These are phyloP conservation scores for Hydropsyche tenuis DNA, from an alignment of 1,140 invertebrate species.

Conservation along the genomic window DNA sequence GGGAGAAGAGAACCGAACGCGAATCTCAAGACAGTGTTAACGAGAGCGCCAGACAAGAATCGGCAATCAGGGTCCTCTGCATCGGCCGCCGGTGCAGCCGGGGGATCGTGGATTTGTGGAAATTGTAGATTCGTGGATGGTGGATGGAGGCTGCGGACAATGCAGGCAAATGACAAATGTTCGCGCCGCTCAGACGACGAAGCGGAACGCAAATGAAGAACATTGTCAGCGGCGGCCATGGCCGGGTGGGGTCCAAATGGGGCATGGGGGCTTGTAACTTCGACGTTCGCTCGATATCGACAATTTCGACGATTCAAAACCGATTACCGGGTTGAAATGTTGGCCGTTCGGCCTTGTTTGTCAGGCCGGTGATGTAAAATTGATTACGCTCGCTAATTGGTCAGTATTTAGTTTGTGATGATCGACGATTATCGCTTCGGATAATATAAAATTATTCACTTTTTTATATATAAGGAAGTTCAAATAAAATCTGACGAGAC, in stretches of 20 bases:
- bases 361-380: too few relatives aligned
- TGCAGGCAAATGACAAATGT: slow-evolving; percentile 50
- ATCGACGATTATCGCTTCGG: too few relatives aligned
- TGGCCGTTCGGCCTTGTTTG: too few relatives aligned
- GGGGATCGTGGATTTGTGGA: not conserved
- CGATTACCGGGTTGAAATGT: too few relatives aligned
- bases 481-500: too few relatives aligned
- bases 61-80: slow-evolving; percentile 41
- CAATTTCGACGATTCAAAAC: too few relatives aligned
- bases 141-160: slow-evolving; percentile 42
- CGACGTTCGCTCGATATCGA: too few relatives aligned
- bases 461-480: too few relatives aligned
- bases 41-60: slow-evolving; percentile 37
- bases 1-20: not conserved
- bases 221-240: slow-evolving; percentile 41
- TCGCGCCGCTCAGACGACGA: slow-evolving; percentile 36
- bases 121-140: not conserved
- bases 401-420: too few relatives aligned
- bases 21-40: slow-evolving; percentile 15
- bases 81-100: not conserved
- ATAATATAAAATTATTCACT: too few relatives aligned
- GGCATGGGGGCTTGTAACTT: too few relatives aligned
- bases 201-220: slow-evolving; percentile 50
- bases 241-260: not conserved
- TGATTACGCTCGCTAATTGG: too few relatives aligned